phyloP scores from a whole-genome alignment of 2,113 vertebrate genomes.

The Seriola aureovittata region DNA sequence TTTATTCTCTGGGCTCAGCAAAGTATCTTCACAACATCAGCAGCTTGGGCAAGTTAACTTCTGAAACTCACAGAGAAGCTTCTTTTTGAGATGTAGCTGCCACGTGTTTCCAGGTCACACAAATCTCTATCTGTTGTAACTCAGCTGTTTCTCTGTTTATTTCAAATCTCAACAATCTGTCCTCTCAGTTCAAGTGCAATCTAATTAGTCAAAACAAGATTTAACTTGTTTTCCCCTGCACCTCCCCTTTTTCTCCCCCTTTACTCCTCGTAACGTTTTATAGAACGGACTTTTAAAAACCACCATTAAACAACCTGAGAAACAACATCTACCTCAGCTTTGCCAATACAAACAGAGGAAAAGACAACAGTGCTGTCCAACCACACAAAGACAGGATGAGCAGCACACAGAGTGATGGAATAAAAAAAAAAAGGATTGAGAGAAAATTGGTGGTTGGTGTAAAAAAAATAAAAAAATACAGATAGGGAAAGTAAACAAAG shows the following conservation, averaged over 20 bases:
- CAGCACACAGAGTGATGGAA: slow-evolving; percentile 21
- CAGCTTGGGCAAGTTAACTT: slow-evolving; percentile 61
- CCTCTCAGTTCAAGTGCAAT: not conserved
- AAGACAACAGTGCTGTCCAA: slow-evolving; percentile 12
- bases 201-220: slow-evolving; percentile 8
- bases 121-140: not conserved
- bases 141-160: slow-evolving; percentile 28
- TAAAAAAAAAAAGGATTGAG: slow-evolving; percentile 27
- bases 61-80: slow-evolving; percentile 47
- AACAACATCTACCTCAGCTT: slow-evolving; percentile 22
- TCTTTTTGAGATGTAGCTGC: slow-evolving; percentile 36
- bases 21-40: slow-evolving; percentile 59
- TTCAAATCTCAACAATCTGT: slow-evolving; percentile 10
- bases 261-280: not conserved
- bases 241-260: not conserved
- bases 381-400: not conserved
- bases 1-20: slow-evolving; percentile 61
- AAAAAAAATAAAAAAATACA: slow-evolving; percentile 1
- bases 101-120: slow-evolving; percentile 47
- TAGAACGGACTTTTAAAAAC: not conserved
- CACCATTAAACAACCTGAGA: slow-evolving; percentile 6
- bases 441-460: slow-evolving; percentile 46
- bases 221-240: not conserved
- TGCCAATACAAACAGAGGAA: not conserved
- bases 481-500: slow-evolving; percentile 51